Conservation (phyloP, 53 echinoderm and acorn worm genomes). For the Paracentrotus lividus region DNA sequence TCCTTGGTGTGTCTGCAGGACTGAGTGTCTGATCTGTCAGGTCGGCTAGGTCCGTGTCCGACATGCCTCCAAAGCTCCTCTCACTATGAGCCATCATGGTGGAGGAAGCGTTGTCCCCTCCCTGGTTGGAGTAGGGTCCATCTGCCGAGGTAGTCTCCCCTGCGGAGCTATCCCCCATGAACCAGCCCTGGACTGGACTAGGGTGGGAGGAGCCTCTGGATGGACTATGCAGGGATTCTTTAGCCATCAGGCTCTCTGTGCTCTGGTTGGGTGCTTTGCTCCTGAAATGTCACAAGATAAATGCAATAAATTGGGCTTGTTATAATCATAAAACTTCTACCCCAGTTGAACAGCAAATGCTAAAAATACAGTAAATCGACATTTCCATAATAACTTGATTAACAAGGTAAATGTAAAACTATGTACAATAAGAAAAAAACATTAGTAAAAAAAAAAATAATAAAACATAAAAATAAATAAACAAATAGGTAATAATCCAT, state of each 20-base stretch:
- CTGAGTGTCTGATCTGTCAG: conserved; percentile 69
- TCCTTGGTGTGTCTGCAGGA: conserved; percentile 64
- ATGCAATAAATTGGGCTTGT: background rate
- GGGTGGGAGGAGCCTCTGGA: conserved; percentile 71
- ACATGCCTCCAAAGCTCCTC: conserved; percentile 68
- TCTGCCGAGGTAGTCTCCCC: conserved; percentile 48
- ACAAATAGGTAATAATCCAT: no score
- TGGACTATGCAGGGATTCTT: conserved; percentile 56
- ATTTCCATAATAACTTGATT: no score
- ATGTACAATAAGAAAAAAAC: no score
- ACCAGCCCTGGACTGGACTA: conserved; percentile 76
- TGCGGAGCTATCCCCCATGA: conserved; percentile 74
- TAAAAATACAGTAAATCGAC: no score
- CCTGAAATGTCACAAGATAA: background rate
- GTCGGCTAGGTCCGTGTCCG: conserved; percentile 62
- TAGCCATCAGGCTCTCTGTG: conserved; percentile 62
- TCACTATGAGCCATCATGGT: conserved; percentile 73
- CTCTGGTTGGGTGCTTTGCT: conserved; percentile 66
- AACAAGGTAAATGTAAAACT: no score
- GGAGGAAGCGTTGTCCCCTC: conserved; percentile 69
- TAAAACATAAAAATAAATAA: no score
- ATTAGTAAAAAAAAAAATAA: no score
- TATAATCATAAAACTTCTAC: background rate
- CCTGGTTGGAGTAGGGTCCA: conserved; percentile 40
- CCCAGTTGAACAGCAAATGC: no score